A percentile compares a stretch with the other conserved stretches of the same genome.
Evolutionary conservation across 1,140 invertebrate genomes (phyloP).

Genomic region (Drosophila sp.): DNA sequence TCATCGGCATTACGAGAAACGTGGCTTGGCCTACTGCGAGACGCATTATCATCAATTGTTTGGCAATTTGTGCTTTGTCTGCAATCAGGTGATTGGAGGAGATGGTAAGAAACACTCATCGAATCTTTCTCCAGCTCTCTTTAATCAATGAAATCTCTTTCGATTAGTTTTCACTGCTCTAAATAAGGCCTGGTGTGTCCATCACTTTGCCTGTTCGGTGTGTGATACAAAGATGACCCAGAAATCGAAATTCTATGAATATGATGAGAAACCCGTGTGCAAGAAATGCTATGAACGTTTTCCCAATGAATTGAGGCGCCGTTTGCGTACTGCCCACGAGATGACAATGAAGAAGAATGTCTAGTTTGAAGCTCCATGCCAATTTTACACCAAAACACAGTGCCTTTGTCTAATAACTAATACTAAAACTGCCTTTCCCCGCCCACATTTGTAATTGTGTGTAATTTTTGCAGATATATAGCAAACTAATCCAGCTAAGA

Average conservation of each 20-base stretch:
- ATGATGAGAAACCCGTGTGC: conserved; percentile 98
- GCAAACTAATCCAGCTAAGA: conserved; percentile 41
- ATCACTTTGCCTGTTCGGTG: conserved; percentile 99
- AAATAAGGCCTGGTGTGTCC: conserved; percentile 99
- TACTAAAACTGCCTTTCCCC: conserved; percentile 45
- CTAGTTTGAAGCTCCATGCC: conserved; percentile 33
- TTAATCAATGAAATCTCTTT: background rate
- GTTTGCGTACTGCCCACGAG: conserved; percentile 91
- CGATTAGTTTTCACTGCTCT: conserved; percentile 96
- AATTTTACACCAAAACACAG: conserved; percentile 47
- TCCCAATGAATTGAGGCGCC: conserved; percentile 95
- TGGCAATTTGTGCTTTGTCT: conserved; percentile 99
- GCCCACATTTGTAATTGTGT: conserved; percentile 39
- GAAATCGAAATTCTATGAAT: conserved; percentile 99
- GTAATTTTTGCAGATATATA: conserved; percentile 47
- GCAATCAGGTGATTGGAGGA: conserved; percentile 98
- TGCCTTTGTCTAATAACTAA: conserved; percentile 64
- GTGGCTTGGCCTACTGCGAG: conserved; percentile 99
- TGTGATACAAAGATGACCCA: conserved; percentile 99
- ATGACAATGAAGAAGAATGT: conserved; percentile 84
- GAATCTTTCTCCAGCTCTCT: too few relatives aligned
- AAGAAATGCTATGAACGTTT: conserved; percentile 99
- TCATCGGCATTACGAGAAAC: conserved; percentile 99
- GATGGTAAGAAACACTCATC: conserved; percentile 89
- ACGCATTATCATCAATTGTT: conserved; percentile 99